A percentile compares a stretch with the other conserved stretches of the same genome.
These are phyloP conservation scores for Pyralis farinalis DNA, from an alignment of 2,888 invertebrate species.

Conservation along the genomic window DNA sequence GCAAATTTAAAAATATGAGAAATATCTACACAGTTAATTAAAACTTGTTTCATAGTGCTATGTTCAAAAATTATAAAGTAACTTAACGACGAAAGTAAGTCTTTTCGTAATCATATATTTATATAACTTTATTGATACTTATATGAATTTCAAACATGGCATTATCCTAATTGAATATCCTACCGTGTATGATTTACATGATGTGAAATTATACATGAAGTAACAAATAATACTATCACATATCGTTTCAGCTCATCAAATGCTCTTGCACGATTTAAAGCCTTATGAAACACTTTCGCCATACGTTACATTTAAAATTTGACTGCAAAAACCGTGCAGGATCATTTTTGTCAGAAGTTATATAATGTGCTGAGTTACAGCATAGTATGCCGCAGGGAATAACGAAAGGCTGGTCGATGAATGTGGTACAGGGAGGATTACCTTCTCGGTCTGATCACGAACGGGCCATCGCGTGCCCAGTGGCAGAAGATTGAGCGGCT, in stretches of 20 bases:
- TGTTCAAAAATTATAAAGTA: conserved; percentile 36
- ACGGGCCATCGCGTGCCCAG: conserved; percentile 92
- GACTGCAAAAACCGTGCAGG: conserved; percentile 38
- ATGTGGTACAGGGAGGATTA: conserved; percentile 84
- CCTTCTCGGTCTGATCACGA: conserved; percentile 90
- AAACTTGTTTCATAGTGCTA: conserved; percentile 39
- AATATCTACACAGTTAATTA: conserved; percentile 56
- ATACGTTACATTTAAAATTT: neutral
- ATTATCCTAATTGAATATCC: conserved; percentile 47
- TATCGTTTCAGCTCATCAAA: conserved; percentile 39
- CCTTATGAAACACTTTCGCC: neutral
- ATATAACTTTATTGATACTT: neutral
- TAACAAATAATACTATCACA: conserved; percentile 13
- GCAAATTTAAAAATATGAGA: conserved; percentile 12
- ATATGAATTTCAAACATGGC: conserved; percentile 37
- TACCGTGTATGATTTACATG: conserved; percentile 58
- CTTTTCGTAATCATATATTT: neutral
- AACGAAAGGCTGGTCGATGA: conserved; percentile 69
- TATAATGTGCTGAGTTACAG: conserved; percentile 71
- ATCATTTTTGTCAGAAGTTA: conserved; percentile 49
- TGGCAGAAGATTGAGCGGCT: conserved; percentile 92
- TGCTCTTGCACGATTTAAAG: conserved; percentile 50
- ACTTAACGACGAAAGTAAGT: neutral
- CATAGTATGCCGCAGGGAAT: conserved; percentile 50
- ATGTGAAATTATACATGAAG: conserved; percentile 54